Base-by-base conservation (phyloP, 1,140 invertebrate species). In the Caenorhabditis remanei region DNA sequence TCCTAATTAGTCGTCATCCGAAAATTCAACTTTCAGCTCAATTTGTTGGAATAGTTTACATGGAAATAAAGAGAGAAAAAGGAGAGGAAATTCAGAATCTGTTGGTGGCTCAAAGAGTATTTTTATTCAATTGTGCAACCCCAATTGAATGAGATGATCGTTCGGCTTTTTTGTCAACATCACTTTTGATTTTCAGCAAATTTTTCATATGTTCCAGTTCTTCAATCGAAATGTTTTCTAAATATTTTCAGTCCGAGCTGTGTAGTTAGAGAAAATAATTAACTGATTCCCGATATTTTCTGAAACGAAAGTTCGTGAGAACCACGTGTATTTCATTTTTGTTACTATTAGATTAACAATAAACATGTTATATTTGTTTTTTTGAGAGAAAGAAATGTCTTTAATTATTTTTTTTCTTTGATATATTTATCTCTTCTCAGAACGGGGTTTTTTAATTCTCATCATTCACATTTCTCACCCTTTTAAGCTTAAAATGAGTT, bases 1-100 rank as follows among this genome's bases (percentile, higher is more conserved):
- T 48, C 40, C 8, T 79, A 79, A 79, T 79, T 79, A 79, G 71
- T 32, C 71, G 71, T 50, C 71, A 79, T 50, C 46, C 43, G 65
- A 19, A 8, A 46, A 1, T 58, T 58, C n/a, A 14, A 13, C 9
- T 21, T 32, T 11, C n/a, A 21, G 14, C 61, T 63, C 61, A 63
- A 19, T 32, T 63, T 63, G 5, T 16, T 40, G n/a, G 14, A 63
- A 53, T 8, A 11, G 21, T 63, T 63, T 40, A 32, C 9, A 21
- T 63, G 24, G 13, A 63, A 58, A 58, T 6, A n/a, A 58, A 19
- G 32, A 1, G 32, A 32, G 32, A 32, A 32, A n/a, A 0, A 32
- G 32, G 32, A 32, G 32, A 32, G 32, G 50, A 53, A 53, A 53
- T 53, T 53, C 16, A 53, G 50, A 16, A 14, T 53, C 16, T 53